phyloP scores from a whole-genome alignment of 92 coral and sea anemone genomes.

The Nematostella vectensis region DNA sequence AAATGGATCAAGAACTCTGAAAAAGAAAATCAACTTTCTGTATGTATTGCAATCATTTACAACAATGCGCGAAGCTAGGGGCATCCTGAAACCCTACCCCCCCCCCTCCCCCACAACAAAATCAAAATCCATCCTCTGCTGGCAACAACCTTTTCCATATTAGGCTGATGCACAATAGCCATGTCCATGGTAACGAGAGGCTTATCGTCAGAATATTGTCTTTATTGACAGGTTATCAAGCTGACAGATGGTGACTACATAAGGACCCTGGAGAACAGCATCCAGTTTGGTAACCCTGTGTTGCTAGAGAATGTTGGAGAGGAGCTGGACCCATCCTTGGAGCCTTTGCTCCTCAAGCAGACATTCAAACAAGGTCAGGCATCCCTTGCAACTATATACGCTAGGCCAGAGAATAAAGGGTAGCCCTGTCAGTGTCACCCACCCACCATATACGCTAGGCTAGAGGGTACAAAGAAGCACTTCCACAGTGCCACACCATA shows the following conservation, averaged over 20 bases:
- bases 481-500: no score
- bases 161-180: no score
- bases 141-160: no score
- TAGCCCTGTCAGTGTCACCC: neutral
- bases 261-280: constrained; percentile 95
- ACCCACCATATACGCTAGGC: no score
- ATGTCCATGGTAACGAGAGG: no score
- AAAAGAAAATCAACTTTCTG: constrained; percentile 90
- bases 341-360: constrained; percentile 90
- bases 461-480: no score
- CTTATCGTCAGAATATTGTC: no score
- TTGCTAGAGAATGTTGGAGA: constrained; percentile 95
- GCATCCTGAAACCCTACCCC: no score
- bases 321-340: constrained; percentile 95
- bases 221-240: constrained; percentile 73
- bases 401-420: neutral
- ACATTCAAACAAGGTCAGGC: constrained; percentile 96
- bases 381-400: neutral
- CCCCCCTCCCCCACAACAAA: no score
- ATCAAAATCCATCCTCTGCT: neutral
- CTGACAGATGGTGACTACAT: constrained; percentile 93
- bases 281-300: constrained; percentile 99
- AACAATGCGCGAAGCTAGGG: no score
- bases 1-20: constrained; percentile 99
- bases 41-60: no score